Base-by-base conservation (phyloP, 2,113 vertebrate species). In the Microtus ochrogaster region DNA sequence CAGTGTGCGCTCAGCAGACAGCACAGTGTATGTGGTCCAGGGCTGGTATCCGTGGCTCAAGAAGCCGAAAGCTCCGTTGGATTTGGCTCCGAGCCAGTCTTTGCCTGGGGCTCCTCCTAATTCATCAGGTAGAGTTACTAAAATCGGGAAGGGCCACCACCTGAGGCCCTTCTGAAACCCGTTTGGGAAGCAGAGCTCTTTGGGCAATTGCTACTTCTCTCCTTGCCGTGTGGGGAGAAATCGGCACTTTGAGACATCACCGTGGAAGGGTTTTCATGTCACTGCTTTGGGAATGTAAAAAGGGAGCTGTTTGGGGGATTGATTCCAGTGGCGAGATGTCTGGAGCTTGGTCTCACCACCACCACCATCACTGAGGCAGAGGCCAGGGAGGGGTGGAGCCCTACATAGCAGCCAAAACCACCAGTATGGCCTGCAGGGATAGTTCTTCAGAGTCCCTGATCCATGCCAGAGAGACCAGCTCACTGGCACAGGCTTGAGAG, bases 71-170 rank as follows among this genome's bases (percentile, higher is more conserved):
- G 33, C 49, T 19, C 79, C 55, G 24, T 61, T 91, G 5, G 41
- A 55, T 79, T 33, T 0, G 13, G 28, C 61, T 78, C 68, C 36
- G 55, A 82, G n/a, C 61, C 10, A 41, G 36, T 66, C 72, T 47
- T 39, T 55, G 90, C 52, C 73, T 30, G 72, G 33, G 94, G 33
- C 68, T 85, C 86, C 52, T 74, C 52, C 2, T 36, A 92, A 86
- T 58, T 94, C 89, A 26, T 3, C 17, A 65, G 52, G 76, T 66
- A 10, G 33, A 88, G 89, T 95, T 95, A 70, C 89, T 82, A 55
- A 85, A 26, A 13, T 0, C 16, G 21, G 66, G 86, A 63, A 73
- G 19, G 10, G 44, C 82, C 68, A 16, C 24, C 14, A 36, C 58
- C 41, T 47, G 79, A 88, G 77, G 87, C 39, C 30, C 49, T 90